Evolutionary conservation across 2,888 invertebrate species (phyloP), one percentile per base, ranked within the genome.

Genomic region (Hypomecis atomaria): DNA sequence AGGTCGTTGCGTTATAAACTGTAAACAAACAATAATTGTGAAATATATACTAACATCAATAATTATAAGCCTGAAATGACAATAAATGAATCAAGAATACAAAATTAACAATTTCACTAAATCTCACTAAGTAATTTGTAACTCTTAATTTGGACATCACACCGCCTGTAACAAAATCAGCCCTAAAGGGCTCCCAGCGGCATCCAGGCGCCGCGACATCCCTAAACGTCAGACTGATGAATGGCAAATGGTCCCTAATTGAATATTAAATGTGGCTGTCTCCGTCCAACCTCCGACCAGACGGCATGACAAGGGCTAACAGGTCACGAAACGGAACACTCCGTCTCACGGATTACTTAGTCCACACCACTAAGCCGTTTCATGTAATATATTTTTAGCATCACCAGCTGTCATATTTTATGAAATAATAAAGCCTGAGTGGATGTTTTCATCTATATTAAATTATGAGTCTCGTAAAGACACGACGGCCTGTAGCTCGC

Each of bases 261-360:
- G 87, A 87, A 87, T 87, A 87, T 87, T 87, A 85, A 87, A 86
- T 80, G 84, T 66, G 81, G 75, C 78, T 78, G 83, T 78, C 83
- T 80, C 72, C 82, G 71, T 67, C 65, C 42, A 40, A 59, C 59
- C 56, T 47, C 53, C 58, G 38, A 64, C 67, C 71, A 73, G 76
- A 68, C 78, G 71, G 72, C 69, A 73, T 85, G 84, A 85, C 85
- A 81, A 77, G 82, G 82, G 81, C 79, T 76, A 80, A 75, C 76
- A 75, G 74, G 77, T 74, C 75, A 75, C 74, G 78, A 81, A 80
- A 78, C 68, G 67, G 75, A 72, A 72, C 61, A 57, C 60, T 50
- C 59, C 62, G 42, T 58, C 60, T 50, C 37, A 49, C 59, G 65
- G 67, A 72, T 72, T 67, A 69, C 66, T 68, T 63, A 66, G 65